These are phyloP conservation scores for Oreochromis niloticus DNA, from an alignment of 2,113 vertebrate genomes.

Conservation along the genomic window DNA sequence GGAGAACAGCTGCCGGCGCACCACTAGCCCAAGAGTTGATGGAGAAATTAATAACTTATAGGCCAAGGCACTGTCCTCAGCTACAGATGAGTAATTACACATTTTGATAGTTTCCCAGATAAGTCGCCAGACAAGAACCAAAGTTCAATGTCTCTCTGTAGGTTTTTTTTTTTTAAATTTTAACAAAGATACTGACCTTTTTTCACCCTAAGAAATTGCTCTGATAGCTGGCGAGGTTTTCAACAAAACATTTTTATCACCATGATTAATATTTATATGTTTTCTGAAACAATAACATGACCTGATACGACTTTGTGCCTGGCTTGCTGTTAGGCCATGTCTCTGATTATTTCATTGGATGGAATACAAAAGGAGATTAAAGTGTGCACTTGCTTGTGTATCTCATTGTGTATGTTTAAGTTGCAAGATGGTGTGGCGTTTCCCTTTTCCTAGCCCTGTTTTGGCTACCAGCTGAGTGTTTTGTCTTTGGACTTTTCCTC, in stretches of 20 bases:
- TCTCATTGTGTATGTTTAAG: background rate
- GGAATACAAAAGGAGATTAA: conserved; percentile 15
- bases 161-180: background rate
- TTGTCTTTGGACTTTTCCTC: conserved; percentile 35
- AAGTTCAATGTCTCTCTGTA: background rate
- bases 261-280: conserved; percentile 38
- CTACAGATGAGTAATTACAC: conserved; percentile 24
- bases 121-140: background rate
- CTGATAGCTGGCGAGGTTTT: conserved; percentile 16
- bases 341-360: conserved; percentile 2
- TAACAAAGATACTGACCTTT: background rate
- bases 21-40: conserved; percentile 43
- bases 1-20: conserved; percentile 55
- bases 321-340: background rate
- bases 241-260: conserved; percentile 1
- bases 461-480: conserved; percentile 42
- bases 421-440: conserved; percentile 3
- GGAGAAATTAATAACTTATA: conserved; percentile 61
- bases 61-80: conserved; percentile 21
- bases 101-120: conserved; percentile 26
- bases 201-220: background rate
- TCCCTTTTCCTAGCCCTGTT: conserved; percentile 27
- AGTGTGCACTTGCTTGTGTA: background rate
- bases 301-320: background rate
- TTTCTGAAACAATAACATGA: conserved; percentile 32